These are phyloP conservation scores for Pachydiplax longipennis DNA, from an alignment of 2,888 invertebrate genomes.

Conservation along the genomic window DNA sequence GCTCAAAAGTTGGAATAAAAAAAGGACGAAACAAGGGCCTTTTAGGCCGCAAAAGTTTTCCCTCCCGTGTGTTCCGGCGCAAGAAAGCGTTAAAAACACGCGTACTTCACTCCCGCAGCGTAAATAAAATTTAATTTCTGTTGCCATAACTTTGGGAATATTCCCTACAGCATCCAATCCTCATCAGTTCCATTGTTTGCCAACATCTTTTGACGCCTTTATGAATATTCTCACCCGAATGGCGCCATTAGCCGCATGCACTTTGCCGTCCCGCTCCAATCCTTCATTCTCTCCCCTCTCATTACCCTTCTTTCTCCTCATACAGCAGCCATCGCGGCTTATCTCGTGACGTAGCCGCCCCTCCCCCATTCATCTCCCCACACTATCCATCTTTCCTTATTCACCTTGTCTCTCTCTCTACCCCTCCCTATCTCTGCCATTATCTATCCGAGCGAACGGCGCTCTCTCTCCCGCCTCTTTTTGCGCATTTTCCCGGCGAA, in stretches of 20 bases:
- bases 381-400: not conserved
- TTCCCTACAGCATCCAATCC: not conserved
- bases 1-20: not conserved
- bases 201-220: not conserved
- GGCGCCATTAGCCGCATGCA: not conserved
- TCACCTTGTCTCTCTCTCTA: not conserved
- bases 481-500: not conserved
- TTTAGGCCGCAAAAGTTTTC: not conserved
- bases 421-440: not conserved
- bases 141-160: not conserved
- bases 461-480: not conserved
- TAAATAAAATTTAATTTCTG: not conserved
- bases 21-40: not conserved
- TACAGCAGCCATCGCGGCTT: not conserved
- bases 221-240: not conserved
- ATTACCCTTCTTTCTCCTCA: not conserved
- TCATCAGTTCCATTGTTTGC: not conserved
- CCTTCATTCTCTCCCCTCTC: not conserved
- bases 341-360: conserved; percentile 21
- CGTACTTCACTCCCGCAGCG: not conserved
- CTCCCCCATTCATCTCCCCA: not conserved
- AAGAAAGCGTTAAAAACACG: not conserved
- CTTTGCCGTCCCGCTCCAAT: not conserved
- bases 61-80: not conserved
- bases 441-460: not conserved